phyloP scores from a whole-genome alignment of 2,113 vertebrate species.

The Podarcis cretensis region DNA sequence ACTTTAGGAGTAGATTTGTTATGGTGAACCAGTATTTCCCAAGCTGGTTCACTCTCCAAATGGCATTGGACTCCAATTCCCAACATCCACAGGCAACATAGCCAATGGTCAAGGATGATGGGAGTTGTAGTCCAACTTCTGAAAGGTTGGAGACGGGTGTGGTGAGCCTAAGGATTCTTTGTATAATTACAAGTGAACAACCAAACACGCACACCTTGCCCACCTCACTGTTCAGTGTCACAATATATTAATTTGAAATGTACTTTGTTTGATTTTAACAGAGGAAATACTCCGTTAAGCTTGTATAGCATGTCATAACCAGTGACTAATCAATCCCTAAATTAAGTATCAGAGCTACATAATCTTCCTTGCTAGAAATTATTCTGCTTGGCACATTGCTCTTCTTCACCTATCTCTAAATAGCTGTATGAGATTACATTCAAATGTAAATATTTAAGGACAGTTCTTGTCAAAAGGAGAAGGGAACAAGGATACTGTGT shows the following conservation, averaged over 20 bases:
- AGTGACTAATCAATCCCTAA: neutral
- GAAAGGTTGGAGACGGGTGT: neutral
- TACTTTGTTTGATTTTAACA: constrained; percentile 37
- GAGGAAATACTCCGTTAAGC: constrained; percentile 21
- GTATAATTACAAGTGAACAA: constrained; percentile 14
- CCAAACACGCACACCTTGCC: neutral
- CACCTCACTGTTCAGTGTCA: constrained; percentile 15
- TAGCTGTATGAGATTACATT: neutral
- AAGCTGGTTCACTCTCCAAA: no score
- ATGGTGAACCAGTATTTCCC: neutral
- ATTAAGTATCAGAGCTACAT: neutral
- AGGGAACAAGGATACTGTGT: neutral
- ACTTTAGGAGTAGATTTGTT: constrained; percentile 26
- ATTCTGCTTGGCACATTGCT: neutral
- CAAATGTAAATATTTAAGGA: constrained; percentile 25
- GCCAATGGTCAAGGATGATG: no score
- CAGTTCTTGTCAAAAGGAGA: neutral
- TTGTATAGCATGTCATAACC: constrained; percentile 19
- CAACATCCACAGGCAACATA: no score
- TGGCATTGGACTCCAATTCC: no score
- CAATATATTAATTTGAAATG: constrained; percentile 34
- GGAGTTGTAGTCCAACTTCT: no score
- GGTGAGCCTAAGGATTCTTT: neutral
- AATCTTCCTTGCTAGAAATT: neutral
- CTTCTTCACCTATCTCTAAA: neutral